A percentile compares a stretch with the other conserved stretches of the same genome.
Conservation (phyloP, 1,140 invertebrate genomes). For the Archivesica marissinica region DNA sequence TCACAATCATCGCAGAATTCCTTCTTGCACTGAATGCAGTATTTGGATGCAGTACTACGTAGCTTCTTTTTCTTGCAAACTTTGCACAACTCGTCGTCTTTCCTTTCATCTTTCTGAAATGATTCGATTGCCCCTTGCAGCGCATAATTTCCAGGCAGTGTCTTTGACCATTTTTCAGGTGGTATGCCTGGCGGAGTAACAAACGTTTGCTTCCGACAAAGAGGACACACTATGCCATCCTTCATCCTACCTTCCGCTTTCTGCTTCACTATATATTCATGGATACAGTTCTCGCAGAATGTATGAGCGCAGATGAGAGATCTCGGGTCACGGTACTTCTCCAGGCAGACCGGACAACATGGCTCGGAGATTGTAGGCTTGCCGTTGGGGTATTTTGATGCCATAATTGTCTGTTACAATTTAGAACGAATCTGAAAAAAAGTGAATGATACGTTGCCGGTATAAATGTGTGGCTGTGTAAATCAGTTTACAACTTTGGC, state of each 20-base stretch:
- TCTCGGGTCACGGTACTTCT: constrained; percentile 1
- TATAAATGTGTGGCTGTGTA: too few species aligned
- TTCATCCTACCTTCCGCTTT: neutral
- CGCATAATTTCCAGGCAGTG: neutral
- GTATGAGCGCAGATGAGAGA: neutral
- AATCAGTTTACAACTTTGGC: too few species aligned
- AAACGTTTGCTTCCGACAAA: neutral
- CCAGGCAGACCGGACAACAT: constrained; percentile 1
- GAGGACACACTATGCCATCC: constrained; percentile 6
- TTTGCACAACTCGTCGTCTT: neutral
- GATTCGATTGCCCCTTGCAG: neutral
- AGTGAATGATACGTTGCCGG: too few species aligned
- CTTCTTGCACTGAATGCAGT: neutral
- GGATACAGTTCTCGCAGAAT: constrained; percentile 5
- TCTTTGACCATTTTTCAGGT: constrained; percentile 11
- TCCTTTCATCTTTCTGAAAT: neutral
- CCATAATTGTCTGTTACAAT: too few species aligned
- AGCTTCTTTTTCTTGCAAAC: neutral
- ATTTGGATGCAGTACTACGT: neutral
- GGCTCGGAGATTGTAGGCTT: too few species aligned
- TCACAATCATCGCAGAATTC: neutral
- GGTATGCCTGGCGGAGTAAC: neutral
- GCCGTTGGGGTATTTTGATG: too few species aligned
- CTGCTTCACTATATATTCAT: constrained; percentile 1
- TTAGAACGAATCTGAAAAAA: too few species aligned